phyloP scores from a whole-genome alignment of 2,797 vertebrate species.

The Protosalanx chinensis region DNA sequence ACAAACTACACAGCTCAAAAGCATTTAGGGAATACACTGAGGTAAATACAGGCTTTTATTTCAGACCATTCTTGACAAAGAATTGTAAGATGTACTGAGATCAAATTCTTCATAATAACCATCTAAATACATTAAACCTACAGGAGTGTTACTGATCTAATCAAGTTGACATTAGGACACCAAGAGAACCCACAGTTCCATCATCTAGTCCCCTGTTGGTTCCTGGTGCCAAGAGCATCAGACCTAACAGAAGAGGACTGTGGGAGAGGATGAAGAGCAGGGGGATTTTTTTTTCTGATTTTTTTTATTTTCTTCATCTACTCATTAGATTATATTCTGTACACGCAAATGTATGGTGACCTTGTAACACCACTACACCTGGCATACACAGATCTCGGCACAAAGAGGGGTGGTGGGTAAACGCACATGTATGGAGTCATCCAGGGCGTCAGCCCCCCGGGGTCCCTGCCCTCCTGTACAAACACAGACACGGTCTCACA shows the following conservation, averaged over 20 bases:
- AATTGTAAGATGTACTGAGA: constrained; percentile 58
- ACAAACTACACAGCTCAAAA: constrained; percentile 45
- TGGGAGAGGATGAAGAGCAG: constrained; percentile 79
- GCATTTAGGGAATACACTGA: constrained; percentile 71
- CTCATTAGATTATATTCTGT: constrained; percentile 85
- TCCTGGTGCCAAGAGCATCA: constrained; percentile 78
- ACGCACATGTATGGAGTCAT: constrained; percentile 75
- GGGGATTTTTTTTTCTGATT: constrained; percentile 77
- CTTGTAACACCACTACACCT: constrained; percentile 96
- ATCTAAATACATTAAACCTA: constrained; percentile 68
- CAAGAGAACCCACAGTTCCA: constrained; percentile 80
- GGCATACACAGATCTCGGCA: constrained; percentile 93
- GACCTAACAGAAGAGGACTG: constrained; percentile 65
- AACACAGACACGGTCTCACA: constrained; percentile 91
- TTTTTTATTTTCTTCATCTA: constrained; percentile 55
- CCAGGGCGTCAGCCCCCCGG: constrained; percentile 72
- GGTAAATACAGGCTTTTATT: constrained; percentile 68
- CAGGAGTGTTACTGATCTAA: constrained; percentile 67
- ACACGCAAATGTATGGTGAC: constrained; percentile 89
- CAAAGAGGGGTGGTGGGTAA: constrained; percentile 77
- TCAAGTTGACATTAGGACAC: constrained; percentile 62
- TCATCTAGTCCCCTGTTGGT: constrained; percentile 81
- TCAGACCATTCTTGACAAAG: constrained; percentile 62
- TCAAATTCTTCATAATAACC: constrained; percentile 60
- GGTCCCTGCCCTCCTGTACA: constrained; percentile 80